These are phyloP conservation scores for Acrobasis consociella DNA, from an alignment of 2,888 invertebrate genomes.

Conservation along the genomic window DNA sequence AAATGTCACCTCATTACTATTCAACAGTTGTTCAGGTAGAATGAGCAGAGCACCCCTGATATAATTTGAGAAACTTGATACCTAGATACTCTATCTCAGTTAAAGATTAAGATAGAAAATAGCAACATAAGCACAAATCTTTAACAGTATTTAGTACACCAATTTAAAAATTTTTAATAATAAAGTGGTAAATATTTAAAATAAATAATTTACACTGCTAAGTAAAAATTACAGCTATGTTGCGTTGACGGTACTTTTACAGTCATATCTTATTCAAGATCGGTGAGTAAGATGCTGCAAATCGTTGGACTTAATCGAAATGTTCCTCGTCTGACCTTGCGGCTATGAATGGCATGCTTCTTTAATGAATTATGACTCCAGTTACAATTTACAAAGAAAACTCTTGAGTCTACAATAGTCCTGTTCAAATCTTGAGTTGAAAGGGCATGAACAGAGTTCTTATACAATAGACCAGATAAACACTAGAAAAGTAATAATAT, in stretches of 20 bases:
- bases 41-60: too few species aligned
- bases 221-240: too few species aligned
- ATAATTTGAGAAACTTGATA: too few species aligned
- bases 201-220: too few species aligned
- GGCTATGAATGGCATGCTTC: neutral
- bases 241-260: neutral
- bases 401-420: neutral
- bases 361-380: neutral
- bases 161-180: too few species aligned
- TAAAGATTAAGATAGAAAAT: too few species aligned
- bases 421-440: neutral
- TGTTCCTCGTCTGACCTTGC: neutral
- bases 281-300: neutral
- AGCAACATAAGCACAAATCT: too few species aligned
- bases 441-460: neutral
- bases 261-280: neutral
- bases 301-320: neutral
- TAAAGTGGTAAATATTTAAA: too few species aligned
- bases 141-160: too few species aligned
- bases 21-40: neutral
- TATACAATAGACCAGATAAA: neutral
- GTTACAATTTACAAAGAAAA: neutral
- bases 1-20: slow-evolving; percentile 4
- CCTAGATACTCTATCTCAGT: too few species aligned
- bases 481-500: neutral